These are phyloP conservation scores for Quadroppia sp. DNA, from an alignment of 2,888 invertebrate genomes.

Conservation along the genomic window DNA sequence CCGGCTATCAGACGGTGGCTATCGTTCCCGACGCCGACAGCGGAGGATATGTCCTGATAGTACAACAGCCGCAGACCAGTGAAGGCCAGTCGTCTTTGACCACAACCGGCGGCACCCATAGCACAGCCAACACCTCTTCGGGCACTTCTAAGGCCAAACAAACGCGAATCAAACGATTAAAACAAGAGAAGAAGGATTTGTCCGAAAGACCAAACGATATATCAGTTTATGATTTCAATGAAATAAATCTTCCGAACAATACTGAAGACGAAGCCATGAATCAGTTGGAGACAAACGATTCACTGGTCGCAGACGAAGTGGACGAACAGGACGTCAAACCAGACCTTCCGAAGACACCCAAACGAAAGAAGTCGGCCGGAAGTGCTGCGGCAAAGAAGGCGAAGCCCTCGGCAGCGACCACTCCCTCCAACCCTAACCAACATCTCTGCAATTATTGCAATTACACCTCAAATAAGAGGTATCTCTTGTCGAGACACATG, in stretches of 20 bases:
- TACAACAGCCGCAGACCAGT: conserved; percentile 62
- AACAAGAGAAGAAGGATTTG: conserved; percentile 42
- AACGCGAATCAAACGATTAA: conserved; percentile 33
- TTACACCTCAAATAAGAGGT: conserved; percentile 83
- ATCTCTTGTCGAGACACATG: conserved; percentile 85
- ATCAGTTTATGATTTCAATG: conserved; percentile 71
- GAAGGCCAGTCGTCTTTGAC: conserved; percentile 39
- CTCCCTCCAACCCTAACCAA: conserved; percentile 33
- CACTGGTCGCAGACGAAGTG: conserved; percentile 49
- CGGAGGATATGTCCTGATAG: conserved; percentile 76
- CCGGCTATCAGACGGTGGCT: conserved; percentile 69
- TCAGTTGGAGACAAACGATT: neutral
- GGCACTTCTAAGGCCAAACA: conserved; percentile 34
- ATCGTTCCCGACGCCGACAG: conserved; percentile 73
- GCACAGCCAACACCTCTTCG: neutral
- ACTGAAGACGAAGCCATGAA: conserved; percentile 6
- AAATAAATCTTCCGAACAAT: conserved; percentile 57
- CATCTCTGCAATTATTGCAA: conserved; percentile 85
- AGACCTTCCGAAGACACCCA: conserved; percentile 61
- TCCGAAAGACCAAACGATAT: conserved; percentile 53
- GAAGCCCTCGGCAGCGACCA: conserved; percentile 27
- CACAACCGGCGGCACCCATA: neutral
- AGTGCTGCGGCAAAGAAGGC: conserved; percentile 58
- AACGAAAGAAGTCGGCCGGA: conserved; percentile 61
- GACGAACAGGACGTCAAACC: conserved; percentile 57